These are phyloP conservation scores for Junonia oenone DNA, from an alignment of 2,888 invertebrate species.

Conservation along the genomic window DNA sequence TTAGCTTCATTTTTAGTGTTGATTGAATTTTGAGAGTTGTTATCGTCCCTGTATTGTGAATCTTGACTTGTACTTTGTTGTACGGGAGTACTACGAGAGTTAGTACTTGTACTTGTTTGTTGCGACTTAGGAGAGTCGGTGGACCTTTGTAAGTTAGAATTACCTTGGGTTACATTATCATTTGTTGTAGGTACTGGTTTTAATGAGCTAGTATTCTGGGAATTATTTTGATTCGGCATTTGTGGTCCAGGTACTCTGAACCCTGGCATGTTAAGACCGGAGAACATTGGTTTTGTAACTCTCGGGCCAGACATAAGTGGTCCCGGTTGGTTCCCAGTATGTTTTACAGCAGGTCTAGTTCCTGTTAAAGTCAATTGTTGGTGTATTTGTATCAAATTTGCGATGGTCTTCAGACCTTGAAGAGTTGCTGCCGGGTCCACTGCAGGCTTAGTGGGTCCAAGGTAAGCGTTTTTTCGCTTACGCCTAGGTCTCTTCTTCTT, in stretches of 20 bases:
- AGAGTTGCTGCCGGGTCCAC: slow-evolving; percentile 1
- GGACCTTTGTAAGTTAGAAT: too few species aligned
- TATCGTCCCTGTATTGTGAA: background rate
- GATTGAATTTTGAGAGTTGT: background rate
- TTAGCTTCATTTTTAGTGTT: background rate
- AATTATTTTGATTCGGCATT: background rate
- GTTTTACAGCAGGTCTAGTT: background rate
- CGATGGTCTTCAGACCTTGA: slow-evolving; percentile 9
- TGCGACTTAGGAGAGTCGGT: too few species aligned
- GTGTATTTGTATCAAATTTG: slow-evolving; percentile 11
- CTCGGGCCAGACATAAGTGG: slow-evolving; percentile 16
- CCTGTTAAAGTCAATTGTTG: slow-evolving; percentile 1
- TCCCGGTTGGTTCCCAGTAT: background rate
- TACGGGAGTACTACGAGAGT: background rate
- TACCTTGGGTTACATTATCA: too few species aligned
- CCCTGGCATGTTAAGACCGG: background rate
- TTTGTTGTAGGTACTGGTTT: too few species aligned
- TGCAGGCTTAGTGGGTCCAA: background rate
- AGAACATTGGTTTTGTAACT: background rate
- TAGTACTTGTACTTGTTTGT: background rate
- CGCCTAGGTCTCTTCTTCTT: slow-evolving; percentile 1
- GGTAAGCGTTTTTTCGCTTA: background rate
- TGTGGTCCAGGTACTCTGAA: too few species aligned
- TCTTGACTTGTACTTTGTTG: background rate
- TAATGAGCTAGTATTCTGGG: background rate